Conservation (phyloP, 1,140 invertebrate species). For the Grapholita molesta region DNA sequence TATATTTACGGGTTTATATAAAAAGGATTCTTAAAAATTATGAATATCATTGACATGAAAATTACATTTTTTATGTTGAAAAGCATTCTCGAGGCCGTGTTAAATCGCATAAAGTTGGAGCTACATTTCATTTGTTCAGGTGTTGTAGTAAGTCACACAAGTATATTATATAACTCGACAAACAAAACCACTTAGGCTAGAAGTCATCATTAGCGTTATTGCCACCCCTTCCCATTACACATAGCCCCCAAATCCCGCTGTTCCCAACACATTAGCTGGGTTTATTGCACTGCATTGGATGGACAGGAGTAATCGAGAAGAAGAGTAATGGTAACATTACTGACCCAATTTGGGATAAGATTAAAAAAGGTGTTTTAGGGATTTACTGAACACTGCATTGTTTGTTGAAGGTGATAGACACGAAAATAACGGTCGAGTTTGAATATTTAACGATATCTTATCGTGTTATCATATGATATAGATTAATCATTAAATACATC, state of each 20-base stretch:
- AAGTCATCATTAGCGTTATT: slow-evolving; percentile 29
- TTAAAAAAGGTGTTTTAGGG: neutral
- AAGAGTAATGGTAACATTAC: slow-evolving; percentile 12
- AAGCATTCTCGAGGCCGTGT: no score
- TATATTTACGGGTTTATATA: neutral
- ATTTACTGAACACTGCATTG: neutral
- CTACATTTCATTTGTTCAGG: no score
- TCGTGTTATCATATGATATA: no score
- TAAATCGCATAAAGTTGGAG: no score
- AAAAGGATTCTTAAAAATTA: neutral
- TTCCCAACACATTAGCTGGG: slow-evolving; percentile 1
- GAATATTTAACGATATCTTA: no score
- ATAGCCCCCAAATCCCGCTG: neutral
- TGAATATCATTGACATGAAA: no score
- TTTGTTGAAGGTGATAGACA: no score
- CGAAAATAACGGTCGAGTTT: no score
- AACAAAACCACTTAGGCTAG: slow-evolving; percentile 39
- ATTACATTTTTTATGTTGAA: no score
- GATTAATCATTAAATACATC: no score
- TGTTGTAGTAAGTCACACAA: neutral
- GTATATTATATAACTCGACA: slow-evolving; percentile 20
- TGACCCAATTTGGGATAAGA: neutral
- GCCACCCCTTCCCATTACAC: slow-evolving; percentile 18
- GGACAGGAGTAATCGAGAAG: slow-evolving; percentile 4
- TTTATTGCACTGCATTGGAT: slow-evolving; percentile 11